Evolutionary conservation across 2,888 invertebrate species (phyloP), one percentile per base, ranked within the genome.

Genomic region (Polydrusus tereticollis): DNA sequence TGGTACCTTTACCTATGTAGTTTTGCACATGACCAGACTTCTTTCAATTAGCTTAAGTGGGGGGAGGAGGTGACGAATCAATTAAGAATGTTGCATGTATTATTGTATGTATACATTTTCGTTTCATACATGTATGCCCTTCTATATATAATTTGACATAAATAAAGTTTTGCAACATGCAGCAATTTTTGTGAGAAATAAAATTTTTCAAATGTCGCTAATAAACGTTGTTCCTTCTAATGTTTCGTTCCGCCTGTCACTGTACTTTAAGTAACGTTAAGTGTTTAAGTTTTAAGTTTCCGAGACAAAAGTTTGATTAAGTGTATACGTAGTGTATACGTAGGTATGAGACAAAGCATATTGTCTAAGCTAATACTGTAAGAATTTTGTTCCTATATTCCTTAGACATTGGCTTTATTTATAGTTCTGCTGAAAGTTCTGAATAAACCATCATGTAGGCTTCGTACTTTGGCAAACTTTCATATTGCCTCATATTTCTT

Each of bases 401-500:
- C 26, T 55, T 45, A 66, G 29, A 66, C 41, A 67, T 59, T 45
- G 59, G 38, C 60, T 59, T 66, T 66, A 71, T 66, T 71, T 71
- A 72, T 47, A 66, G 66, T 71, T 63, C 38, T 43, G 50, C 29
- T 67, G 50, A 62, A 67, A 57, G 55, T 72, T 67, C 63, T 57
- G 72, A 67, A 72, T 72, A 72, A 71, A 71, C 69, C 67, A 63
- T 66, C 55, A 43, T 67, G 62, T 66, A 60, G 71, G 50, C 59
- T 66, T 58, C 71, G 63, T 63, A 67, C 67, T 67, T 62, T 63
- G 41, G 43, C 52, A 64, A 72, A 72, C 45, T 72, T 64, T 68
- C 67, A 68, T 59, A 72, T 72, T 69, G 60, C 69, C 45, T 47
- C 68, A 68, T 72, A 68, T 69, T 69, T 72, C 72, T 72, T 69